Conservation (phyloP, 1,140 invertebrate genomes). For the Polyergus mexicanus region DNA sequence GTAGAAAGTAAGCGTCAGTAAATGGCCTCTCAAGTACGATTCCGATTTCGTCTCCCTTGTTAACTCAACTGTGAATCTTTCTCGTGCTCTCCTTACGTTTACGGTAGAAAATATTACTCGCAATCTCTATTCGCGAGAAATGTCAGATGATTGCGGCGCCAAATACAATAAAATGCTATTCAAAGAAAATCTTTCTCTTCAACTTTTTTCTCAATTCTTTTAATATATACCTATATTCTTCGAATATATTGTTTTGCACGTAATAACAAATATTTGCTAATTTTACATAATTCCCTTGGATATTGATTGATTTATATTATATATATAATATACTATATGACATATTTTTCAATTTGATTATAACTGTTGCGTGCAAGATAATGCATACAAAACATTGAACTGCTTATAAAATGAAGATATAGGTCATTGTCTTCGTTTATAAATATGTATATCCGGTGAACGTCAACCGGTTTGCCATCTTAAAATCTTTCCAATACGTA, state of each 20-base stretch:
- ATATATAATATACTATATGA: background rate
- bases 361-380: background rate
- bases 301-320: background rate
- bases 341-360: background rate
- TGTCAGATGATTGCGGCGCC: background rate
- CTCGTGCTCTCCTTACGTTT: conserved; percentile 29
- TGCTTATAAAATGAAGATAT: conserved; percentile 33
- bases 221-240: too few relatives aligned
- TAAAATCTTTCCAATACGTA: conserved; percentile 23
- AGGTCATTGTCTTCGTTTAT: conserved; percentile 25
- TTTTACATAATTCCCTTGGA: background rate
- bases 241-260: background rate
- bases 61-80: conserved; percentile 57
- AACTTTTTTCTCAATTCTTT: background rate
- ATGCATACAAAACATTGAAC: background rate
- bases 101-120: conserved; percentile 26
- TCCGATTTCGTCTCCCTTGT: conserved; percentile 59
- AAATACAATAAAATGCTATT: background rate
- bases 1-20: conserved; percentile 71
- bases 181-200: background rate
- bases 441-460: conserved; percentile 53
- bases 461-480: conserved; percentile 46
- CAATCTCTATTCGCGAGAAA: background rate
- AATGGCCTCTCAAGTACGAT: conserved; percentile 67
- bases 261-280: background rate